phyloP scores from a whole-genome alignment of 37 sponge, comb jelly and placozoan species.

The Ephydatia muelleri region DNA sequence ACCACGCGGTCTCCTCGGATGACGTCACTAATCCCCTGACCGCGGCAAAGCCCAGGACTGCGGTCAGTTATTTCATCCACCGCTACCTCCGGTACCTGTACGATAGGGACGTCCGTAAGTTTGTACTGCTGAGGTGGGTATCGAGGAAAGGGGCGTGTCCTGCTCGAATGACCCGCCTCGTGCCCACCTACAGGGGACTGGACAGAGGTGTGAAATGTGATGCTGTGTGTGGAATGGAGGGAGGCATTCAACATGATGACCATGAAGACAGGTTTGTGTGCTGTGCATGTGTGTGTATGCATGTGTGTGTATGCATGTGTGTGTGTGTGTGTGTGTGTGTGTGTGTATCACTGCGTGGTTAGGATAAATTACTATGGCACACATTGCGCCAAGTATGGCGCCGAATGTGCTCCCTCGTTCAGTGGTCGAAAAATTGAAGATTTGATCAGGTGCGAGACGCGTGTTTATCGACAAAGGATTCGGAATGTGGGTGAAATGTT shows the following conservation, averaged over 20 bases:
- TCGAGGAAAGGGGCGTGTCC: neutral
- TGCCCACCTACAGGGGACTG: slow-evolving; percentile 3
- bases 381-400: too few species aligned
- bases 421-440: too few species aligned
- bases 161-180: neutral
- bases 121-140: slow-evolving; percentile 17
- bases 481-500: too few species aligned
- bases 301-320: too few species aligned
- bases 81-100: neutral
- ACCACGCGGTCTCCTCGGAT: neutral
- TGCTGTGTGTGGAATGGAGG: slow-evolving; percentile 14
- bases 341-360: too few species aligned
- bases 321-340: too few species aligned
- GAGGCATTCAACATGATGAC: slow-evolving; percentile 22
- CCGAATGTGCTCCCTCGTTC: too few species aligned
- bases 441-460: too few species aligned
- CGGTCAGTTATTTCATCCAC: neutral
- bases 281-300: too few species aligned
- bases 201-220: slow-evolving; percentile 27
- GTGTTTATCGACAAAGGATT: too few species aligned
- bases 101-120: slow-evolving; percentile 6
- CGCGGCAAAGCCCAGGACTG: neutral
- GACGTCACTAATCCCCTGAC: too few species aligned
- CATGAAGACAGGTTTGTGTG: slow-evolving; percentile 22
- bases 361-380: too few species aligned